phyloP scores from a whole-genome alignment of 2,888 invertebrate species.

The Meganola albula region DNA sequence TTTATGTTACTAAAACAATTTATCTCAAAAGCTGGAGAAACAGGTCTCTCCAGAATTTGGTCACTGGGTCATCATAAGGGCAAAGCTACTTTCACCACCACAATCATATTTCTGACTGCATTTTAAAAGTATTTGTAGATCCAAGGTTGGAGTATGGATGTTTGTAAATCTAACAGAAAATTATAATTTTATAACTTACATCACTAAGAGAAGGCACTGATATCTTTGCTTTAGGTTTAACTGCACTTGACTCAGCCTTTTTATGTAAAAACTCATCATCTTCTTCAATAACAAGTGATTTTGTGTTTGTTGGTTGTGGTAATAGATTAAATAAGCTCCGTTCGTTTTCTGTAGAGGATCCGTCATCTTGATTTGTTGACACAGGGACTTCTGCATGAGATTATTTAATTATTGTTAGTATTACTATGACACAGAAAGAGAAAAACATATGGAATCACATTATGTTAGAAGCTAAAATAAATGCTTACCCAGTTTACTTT shows the following conservation, averaged over 20 bases:
- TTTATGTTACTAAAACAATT: too few relatives aligned
- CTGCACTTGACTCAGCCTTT: slow-evolving; percentile 57
- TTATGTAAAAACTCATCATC: slow-evolving; percentile 81
- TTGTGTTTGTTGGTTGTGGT: slow-evolving; percentile 68
- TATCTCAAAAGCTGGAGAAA: too few relatives aligned
- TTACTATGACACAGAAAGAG: too few relatives aligned
- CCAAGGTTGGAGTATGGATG: too few relatives aligned
- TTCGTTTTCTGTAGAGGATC: slow-evolving; percentile 15
- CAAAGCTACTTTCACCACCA: too few relatives aligned
- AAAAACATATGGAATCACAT: too few relatives aligned
- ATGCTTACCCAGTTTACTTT: slow-evolving; percentile 20
- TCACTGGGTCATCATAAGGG: too few relatives aligned
- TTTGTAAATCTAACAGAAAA: too few relatives aligned
- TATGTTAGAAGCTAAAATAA: too few relatives aligned
- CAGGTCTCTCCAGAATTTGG: too few relatives aligned
- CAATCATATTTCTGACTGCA: too few relatives aligned
- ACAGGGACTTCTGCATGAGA: slow-evolving; percentile 11
- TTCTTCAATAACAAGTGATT: slow-evolving; percentile 62
- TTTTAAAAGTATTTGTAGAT: too few relatives aligned
- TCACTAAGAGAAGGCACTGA: slow-evolving; percentile 82
- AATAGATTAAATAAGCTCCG: slow-evolving; percentile 54
- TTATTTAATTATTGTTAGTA: slow-evolving; percentile 16
- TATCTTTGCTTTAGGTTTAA: slow-evolving; percentile 79
- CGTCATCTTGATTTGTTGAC: slow-evolving; percentile 3
- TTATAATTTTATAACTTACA: slow-evolving; percentile 51